Conservation (phyloP, 2,797 vertebrate genomes). For the Cynodonichthys magdalenae region DNA sequence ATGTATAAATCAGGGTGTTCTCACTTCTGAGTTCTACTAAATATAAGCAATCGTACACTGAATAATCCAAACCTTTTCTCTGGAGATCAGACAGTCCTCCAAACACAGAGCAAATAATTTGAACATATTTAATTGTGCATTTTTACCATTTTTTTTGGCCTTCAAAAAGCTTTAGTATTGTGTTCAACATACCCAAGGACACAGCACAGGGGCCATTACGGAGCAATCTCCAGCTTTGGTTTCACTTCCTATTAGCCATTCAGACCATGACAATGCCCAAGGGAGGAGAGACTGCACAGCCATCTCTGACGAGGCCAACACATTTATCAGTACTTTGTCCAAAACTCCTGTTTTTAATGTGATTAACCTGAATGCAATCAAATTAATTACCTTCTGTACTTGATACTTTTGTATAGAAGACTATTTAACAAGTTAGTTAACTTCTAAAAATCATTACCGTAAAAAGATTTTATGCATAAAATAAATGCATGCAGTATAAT, state of each 20-base stretch:
- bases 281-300: conserved; percentile 33
- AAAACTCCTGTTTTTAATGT: conserved; percentile 9
- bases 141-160: background rate
- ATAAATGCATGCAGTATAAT: background rate
- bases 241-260: conserved; percentile 76
- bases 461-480: background rate
- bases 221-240: conserved; percentile 60
- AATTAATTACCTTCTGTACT: background rate
- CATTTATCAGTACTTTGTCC: conserved; percentile 32
- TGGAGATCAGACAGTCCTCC: background rate
- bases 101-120: background rate
- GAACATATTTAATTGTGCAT: background rate
- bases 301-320: conserved; percentile 37
- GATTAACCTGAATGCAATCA: background rate
- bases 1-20: background rate
- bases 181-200: conserved; percentile 45
- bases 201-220: conserved; percentile 55
- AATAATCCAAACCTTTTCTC: background rate
- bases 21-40: too few species aligned
- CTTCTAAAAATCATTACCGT: background rate
- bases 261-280: conserved; percentile 70
- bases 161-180: conserved; percentile 18
- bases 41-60: background rate
- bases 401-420: background rate
- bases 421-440: conserved; percentile 1